A percentile compares a stretch with the other conserved stretches of the same genome.
Conservation (phyloP, 2,888 invertebrate species). For the Acanthosepion pharaonis region DNA sequence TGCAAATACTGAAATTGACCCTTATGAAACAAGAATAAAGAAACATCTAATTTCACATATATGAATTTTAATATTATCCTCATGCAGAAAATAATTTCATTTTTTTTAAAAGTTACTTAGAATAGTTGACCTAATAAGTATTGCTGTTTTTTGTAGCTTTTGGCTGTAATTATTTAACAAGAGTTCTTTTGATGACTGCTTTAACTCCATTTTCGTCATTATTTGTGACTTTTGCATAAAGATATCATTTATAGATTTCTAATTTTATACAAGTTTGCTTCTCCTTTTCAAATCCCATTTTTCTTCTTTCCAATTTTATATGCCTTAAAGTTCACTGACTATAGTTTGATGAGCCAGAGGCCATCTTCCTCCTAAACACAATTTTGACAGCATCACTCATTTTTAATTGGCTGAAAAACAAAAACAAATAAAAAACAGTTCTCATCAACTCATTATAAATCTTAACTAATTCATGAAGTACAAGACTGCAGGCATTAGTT, state of each 20-base stretch:
- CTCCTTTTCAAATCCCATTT: not conserved
- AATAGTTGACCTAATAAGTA: not conserved
- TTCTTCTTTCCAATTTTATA: not conserved
- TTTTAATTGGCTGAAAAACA: not conserved
- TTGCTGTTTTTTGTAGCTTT: not conserved
- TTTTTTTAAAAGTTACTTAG: not conserved
- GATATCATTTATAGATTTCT: not conserved
- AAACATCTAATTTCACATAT: too few relatives aligned
- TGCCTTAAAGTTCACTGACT: slow-evolving; percentile 9
- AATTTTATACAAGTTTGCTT: not conserved
- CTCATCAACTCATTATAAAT: slow-evolving; percentile 12
- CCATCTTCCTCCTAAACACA: not conserved
- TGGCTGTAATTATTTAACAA: not conserved
- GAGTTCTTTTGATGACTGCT: not conserved
- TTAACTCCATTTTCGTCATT: not conserved
- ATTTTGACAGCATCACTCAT: slow-evolving; percentile 33
- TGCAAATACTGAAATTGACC: too few relatives aligned
- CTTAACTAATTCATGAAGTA: not conserved
- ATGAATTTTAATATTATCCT: too few relatives aligned
- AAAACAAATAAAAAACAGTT: not conserved
- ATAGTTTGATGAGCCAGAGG: not conserved
- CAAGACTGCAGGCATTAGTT: not conserved
- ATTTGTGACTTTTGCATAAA: not conserved
- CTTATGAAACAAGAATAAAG: not conserved
- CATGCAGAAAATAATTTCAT: not conserved